phyloP scores from a whole-genome alignment of 1,140 invertebrate genomes.

The Trinorchestia longiramus region DNA sequence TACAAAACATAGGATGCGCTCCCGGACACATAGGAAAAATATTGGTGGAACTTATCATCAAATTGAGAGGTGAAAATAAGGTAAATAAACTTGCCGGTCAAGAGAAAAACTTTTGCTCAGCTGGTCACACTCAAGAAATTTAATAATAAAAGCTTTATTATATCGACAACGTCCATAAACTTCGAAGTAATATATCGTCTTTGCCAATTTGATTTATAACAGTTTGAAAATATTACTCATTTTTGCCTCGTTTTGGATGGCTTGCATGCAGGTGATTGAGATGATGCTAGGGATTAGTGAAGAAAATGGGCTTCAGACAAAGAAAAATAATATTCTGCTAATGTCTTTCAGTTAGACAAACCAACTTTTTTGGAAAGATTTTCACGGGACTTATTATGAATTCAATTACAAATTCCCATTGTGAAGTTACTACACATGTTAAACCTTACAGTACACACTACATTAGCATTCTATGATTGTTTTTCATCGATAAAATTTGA shows the following conservation, averaged over 20 bases:
- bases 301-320: no score
- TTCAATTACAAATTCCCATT: no score
- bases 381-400: no score
- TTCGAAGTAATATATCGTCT: background rate
- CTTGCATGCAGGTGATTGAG: background rate
- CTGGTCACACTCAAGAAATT: background rate
- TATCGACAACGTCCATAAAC: background rate
- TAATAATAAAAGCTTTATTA: background rate
- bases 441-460: no score
- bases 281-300: background rate
- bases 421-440: no score
- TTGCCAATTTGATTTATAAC: background rate
- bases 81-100: background rate
- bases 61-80: background rate
- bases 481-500: no score
- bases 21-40: background rate
- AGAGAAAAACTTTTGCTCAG: background rate
- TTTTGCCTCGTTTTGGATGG: background rate
- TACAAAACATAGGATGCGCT: background rate
- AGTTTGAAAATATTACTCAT: background rate
- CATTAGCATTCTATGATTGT: no score
- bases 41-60: background rate
- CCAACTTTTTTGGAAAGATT: no score
- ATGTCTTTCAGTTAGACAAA: no score
- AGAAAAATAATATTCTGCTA: no score